Evolutionary conservation across 2,797 vertebrate species (phyloP).

Genomic region (Sebastes kiyomatsui): DNA sequence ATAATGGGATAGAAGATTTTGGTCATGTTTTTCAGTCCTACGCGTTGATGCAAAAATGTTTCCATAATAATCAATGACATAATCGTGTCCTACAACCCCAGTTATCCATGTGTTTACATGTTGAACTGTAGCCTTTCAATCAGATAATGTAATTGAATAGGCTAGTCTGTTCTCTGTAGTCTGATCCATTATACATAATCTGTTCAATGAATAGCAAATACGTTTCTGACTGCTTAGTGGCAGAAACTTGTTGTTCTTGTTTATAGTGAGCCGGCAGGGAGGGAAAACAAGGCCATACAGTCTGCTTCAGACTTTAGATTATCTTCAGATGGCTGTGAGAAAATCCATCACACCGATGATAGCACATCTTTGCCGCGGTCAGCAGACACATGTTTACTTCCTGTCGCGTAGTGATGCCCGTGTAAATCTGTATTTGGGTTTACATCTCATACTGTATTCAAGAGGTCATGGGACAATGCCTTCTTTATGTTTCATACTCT

Average conservation of each 20-base stretch:
- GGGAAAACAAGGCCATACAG: neutral
- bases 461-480: neutral
- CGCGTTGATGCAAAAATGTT: too few relatives aligned
- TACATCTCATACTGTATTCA: neutral
- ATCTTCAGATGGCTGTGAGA: neutral
- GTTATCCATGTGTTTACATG: neutral
- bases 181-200: neutral
- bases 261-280: neutral
- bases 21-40: too few relatives aligned
- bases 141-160: neutral
- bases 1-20: too few relatives aligned
- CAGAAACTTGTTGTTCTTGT: constrained; percentile 59
- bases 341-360: neutral
- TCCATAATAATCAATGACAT: too few relatives aligned
- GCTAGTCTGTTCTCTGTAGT: neutral
- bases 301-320: constrained; percentile 1
- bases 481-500: constrained; percentile 23
- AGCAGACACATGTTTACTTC: neutral
- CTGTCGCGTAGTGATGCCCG: neutral
- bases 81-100: too few relatives aligned
- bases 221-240: neutral
- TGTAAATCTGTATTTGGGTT: neutral
- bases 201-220: constrained; percentile 5
- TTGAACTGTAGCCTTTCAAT: neutral
- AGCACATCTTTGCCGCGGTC: neutral